These are phyloP conservation scores for Murina feae DNA, from an alignment of 2,113 vertebrate genomes.

Conservation along the genomic window DNA sequence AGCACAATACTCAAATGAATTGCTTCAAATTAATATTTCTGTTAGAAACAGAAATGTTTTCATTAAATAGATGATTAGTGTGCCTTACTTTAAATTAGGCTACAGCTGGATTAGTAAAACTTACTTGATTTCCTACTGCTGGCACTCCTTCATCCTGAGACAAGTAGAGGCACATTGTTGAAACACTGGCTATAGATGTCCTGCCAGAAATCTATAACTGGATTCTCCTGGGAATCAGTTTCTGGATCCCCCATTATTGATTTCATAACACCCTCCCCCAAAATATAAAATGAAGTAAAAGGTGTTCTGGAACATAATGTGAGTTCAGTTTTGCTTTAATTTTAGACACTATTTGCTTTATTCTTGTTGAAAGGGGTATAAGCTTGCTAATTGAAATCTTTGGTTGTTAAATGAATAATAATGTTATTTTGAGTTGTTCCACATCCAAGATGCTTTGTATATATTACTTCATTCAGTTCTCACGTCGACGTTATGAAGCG, in stretches of 20 bases:
- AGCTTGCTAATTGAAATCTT: background rate
- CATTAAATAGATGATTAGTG: background rate
- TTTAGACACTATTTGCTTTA: background rate
- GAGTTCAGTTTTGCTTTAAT: background rate
- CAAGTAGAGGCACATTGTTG: background rate
- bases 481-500: background rate
- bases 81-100: background rate
- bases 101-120: background rate
- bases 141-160: background rate
- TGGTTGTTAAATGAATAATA: background rate
- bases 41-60: conserved; percentile 1
- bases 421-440: background rate
- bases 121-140: background rate
- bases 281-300: background rate
- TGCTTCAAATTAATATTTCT: background rate
- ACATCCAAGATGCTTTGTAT: background rate
- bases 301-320: background rate
- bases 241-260: background rate
- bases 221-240: background rate
- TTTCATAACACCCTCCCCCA: background rate
- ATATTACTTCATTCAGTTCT: background rate
- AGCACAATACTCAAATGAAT: background rate
- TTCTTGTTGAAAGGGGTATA: background rate
- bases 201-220: background rate
- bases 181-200: background rate